Conservation (phyloP, 2,888 invertebrate genomes). For the Sphinx pinastri region DNA sequence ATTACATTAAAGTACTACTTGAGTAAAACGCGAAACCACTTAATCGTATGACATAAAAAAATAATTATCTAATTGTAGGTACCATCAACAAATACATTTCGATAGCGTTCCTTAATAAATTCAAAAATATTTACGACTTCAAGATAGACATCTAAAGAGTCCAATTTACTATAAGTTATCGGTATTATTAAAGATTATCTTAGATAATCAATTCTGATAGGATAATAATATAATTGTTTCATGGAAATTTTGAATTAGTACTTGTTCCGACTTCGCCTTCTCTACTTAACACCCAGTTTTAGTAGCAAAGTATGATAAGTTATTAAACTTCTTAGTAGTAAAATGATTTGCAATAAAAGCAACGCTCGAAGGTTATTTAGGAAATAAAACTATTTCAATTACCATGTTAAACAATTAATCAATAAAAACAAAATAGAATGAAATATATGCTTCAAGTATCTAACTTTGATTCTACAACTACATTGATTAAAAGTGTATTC, state of each 20-base stretch:
- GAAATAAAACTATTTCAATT: too few species aligned
- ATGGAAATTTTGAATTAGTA: background rate
- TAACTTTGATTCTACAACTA: too few species aligned
- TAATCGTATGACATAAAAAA: slow-evolving; percentile 22
- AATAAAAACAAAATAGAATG: too few species aligned
- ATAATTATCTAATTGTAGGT: slow-evolving; percentile 9
- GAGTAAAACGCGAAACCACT: slow-evolving; percentile 11
- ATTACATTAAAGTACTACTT: slow-evolving; percentile 24
- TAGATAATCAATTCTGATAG: slow-evolving; percentile 9
- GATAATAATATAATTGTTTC: slow-evolving; percentile 16
- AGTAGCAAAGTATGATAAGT: slow-evolving; percentile 5
- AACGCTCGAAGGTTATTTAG: background rate
- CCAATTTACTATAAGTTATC: background rate
- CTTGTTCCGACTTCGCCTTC: background rate
- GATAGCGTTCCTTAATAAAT: background rate
- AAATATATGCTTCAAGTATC: too few species aligned
- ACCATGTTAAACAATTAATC: too few species aligned
- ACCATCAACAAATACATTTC: background rate
- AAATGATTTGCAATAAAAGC: background rate
- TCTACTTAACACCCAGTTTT: background rate
- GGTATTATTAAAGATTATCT: slow-evolving; percentile 6
- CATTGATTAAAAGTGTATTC: too few species aligned
- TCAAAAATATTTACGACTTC: slow-evolving; percentile 1
- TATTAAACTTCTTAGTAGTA: background rate
- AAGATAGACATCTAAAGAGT: slow-evolving; percentile 1